These are phyloP conservation scores for Brachynemurus nebulosus DNA, from an alignment of 2,888 invertebrate species.

Conservation along the genomic window DNA sequence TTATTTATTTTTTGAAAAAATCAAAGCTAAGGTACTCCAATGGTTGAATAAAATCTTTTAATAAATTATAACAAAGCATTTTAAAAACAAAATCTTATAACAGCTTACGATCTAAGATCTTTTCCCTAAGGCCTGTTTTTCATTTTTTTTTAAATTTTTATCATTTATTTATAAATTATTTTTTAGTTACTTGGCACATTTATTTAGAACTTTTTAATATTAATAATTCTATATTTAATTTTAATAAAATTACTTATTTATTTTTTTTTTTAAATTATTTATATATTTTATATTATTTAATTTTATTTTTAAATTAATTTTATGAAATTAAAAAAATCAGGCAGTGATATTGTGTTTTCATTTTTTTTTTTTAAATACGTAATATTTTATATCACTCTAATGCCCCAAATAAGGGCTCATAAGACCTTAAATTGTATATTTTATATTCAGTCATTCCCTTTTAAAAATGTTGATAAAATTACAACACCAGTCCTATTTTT, in stretches of 20 bases:
- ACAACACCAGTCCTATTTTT: no score
- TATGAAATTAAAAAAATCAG: slow-evolving; percentile 2
- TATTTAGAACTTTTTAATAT: slow-evolving; percentile 1
- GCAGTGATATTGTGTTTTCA: neutral
- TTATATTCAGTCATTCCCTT: slow-evolving; percentile 3
- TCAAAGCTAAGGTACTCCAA: no score
- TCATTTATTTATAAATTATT: neutral
- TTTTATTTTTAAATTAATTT: neutral
- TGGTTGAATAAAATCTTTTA: no score
- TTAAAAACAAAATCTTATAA: no score
- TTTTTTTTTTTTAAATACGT: neutral
- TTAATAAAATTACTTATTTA: neutral
- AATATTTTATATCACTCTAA: neutral
- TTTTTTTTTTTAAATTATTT: neutral
- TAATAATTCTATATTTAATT: neutral
- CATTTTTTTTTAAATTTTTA: slow-evolving; percentile 3
- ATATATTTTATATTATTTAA: neutral
- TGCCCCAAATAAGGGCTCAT: neutral
- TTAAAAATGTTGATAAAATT: no score
- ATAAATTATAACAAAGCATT: no score
- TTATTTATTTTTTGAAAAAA: neutral
- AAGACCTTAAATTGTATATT: slow-evolving; percentile 3
- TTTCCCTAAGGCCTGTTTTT: neutral
- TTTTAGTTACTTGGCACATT: slow-evolving; percentile 1
- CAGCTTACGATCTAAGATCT: neutral